phyloP scores from a whole-genome alignment of 2,888 invertebrate genomes.

The Drosophila lacicola region DNA sequence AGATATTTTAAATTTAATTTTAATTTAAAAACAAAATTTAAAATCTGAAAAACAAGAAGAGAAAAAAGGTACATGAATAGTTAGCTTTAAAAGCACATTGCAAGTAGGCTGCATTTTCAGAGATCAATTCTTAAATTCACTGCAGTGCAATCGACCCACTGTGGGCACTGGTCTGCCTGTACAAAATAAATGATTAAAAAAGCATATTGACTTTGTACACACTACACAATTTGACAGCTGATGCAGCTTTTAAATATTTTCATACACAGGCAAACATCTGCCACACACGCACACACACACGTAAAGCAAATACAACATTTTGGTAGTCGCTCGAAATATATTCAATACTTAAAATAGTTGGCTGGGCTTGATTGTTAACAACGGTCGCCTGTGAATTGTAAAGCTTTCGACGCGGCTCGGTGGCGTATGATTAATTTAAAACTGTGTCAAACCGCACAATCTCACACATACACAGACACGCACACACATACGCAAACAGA shows the following conservation, averaged over 20 bases:
- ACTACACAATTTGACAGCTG: constrained; percentile 18
- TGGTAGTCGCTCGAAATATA: constrained; percentile 20
- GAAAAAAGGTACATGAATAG: too few species aligned
- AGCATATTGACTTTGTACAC: constrained; percentile 6
- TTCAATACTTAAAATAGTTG: constrained; percentile 50
- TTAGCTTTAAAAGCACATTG: too few species aligned
- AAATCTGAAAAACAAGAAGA: too few species aligned
- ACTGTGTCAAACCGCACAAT: constrained; percentile 74
- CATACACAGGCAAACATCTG: background rate
- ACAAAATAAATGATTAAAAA: constrained; percentile 6
- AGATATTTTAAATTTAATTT: too few species aligned
- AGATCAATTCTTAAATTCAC: background rate
- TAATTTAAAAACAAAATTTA: too few species aligned
- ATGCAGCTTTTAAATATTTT: constrained; percentile 29
- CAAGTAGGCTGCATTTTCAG: too few species aligned
- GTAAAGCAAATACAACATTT: constrained; percentile 32
- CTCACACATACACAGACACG: constrained; percentile 28
- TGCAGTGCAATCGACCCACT: background rate
- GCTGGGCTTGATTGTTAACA: constrained; percentile 50
- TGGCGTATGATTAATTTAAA: constrained; percentile 81
- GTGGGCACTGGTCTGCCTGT: background rate
- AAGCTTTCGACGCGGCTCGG: constrained; percentile 52
- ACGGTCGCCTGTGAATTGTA: constrained; percentile 44
- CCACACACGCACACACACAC: background rate
- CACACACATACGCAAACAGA: constrained; percentile 1